Conservation (phyloP, 2,797 vertebrate genomes). For the Crenuchus spilurus region DNA sequence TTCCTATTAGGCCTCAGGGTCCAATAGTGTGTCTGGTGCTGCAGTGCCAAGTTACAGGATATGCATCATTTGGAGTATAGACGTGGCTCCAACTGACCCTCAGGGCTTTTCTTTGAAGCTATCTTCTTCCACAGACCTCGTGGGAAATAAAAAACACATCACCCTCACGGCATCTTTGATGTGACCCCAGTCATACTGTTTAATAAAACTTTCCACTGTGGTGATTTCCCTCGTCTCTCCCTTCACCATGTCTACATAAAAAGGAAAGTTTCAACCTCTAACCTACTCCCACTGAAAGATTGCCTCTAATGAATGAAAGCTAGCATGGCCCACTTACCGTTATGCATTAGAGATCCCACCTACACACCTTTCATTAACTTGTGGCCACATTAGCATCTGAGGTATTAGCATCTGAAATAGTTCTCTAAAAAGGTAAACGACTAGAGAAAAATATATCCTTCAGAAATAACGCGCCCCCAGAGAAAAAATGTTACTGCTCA, state of each 20-base stretch:
- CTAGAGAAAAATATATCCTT: background rate
- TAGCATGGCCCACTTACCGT: background rate
- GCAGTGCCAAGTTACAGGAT: slow-evolving; percentile 71
- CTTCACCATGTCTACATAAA: background rate
- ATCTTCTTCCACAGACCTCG: slow-evolving; percentile 62
- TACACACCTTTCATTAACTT: background rate
- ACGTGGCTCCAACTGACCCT: slow-evolving; percentile 49
- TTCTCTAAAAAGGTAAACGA: no score
- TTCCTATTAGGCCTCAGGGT: slow-evolving; percentile 73
- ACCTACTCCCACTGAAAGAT: background rate
- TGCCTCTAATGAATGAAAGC: background rate
- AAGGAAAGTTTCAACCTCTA: background rate
- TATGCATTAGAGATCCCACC: background rate
- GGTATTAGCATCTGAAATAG: background rate
- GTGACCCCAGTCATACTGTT: slow-evolving; percentile 24
- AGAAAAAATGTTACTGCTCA: no score
- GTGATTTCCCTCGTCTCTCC: background rate
- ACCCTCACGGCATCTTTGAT: slow-evolving; percentile 48
- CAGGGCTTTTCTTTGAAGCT: slow-evolving; percentile 54
- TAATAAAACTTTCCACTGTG: slow-evolving; percentile 3
- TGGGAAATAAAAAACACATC: slow-evolving; percentile 64
- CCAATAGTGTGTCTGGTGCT: slow-evolving; percentile 72
- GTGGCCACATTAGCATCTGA: background rate
- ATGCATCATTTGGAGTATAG: slow-evolving; percentile 69
- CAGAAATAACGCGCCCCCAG: no score